phyloP scores from a whole-genome alignment of 2,888 invertebrate species.

The Hedya salicella region DNA sequence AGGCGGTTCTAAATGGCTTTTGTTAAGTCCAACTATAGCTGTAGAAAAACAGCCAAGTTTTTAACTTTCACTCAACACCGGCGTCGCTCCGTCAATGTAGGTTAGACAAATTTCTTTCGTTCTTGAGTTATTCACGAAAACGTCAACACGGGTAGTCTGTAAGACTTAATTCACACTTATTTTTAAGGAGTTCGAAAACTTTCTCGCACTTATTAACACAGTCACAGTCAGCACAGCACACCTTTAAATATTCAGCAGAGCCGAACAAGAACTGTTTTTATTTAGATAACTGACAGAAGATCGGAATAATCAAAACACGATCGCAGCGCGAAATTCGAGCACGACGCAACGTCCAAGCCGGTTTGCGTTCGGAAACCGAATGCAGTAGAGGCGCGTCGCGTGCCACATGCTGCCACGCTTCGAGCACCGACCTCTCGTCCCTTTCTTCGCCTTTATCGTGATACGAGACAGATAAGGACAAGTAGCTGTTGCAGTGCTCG shows the following conservation, averaged over 20 bases:
- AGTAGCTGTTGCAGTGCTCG: constrained; percentile 54
- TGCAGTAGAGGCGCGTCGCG: constrained; percentile 71
- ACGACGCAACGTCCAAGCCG: constrained; percentile 64
- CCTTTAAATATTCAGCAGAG: constrained; percentile 27
- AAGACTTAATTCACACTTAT: constrained; percentile 51
- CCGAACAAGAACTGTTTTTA: constrained; percentile 26
- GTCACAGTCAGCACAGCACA: constrained; percentile 51
- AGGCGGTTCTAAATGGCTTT: constrained; percentile 55
- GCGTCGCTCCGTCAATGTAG: constrained; percentile 69
- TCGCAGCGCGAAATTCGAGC: constrained; percentile 63
- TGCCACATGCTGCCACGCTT: constrained; percentile 75
- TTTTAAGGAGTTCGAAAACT: constrained; percentile 51
- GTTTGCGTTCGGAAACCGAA: constrained; percentile 76
- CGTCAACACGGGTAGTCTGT: constrained; percentile 55
- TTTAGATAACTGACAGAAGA: constrained; percentile 32
- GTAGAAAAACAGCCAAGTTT: constrained; percentile 64
- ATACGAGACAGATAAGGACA: constrained; percentile 69
- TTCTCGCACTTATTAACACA: constrained; percentile 53
- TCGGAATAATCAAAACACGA: constrained; percentile 67
- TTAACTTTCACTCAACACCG: constrained; percentile 76
- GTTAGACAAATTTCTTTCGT: constrained; percentile 66
- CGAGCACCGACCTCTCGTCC: constrained; percentile 63
- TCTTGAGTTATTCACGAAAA: constrained; percentile 63
- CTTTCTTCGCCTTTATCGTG: constrained; percentile 65
- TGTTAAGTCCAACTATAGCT: constrained; percentile 59